Evolutionary conservation across 2,113 vertebrate genomes (phyloP), one percentile per base, ranked within the genome.

Genomic region (Dicentrarchus labrax): DNA sequence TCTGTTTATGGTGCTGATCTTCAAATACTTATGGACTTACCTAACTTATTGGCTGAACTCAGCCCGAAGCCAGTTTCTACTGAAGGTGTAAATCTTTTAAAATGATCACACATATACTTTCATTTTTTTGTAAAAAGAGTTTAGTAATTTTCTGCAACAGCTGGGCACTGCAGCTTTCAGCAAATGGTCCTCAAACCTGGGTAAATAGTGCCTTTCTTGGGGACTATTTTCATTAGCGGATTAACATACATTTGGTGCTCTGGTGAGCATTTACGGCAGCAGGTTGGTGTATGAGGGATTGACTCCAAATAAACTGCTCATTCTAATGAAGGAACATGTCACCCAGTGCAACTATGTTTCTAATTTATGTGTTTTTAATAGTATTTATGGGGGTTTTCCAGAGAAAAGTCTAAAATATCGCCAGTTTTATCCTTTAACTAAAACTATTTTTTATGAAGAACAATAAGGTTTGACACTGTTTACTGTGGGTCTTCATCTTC

Each of bases 211-310:
- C 4, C 21, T 62, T 80, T 65, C 41, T 6, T 15, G 0, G 30
- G 54, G 24, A 48, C 36, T 72, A 64, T 60, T 88, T 83, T 76
- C 8, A 6, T 12, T 17, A n/a, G 76, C 0, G n/a, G 39, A 87
- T 73, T 50, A 45, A 66, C 38, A 43, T 10, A 41, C 4, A 16
- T 82, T 82, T 78, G 22, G 8, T 47, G 12, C 30, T 59, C 30
- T 57, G 36, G 16, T 16, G 48, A 41, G 54, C 38, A 38, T 72
- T 72, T 30, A 6, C 41, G 13, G 19, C 17, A 70, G 11, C 19
- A 78, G 30, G 4, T 13, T 51, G 7, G 15, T 50, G 13, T 38
- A 9, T n/a, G 19, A 6, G 0, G 3, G 1, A 22, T 30, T 66
- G 2, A 16, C 12, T 60, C 24, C 16, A 9, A 38, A 39, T 39